Evolutionary conservation across 2,888 invertebrate species (phyloP), one percentile per base, ranked within the genome.

Genomic region (Standfussiana lucernea): DNA sequence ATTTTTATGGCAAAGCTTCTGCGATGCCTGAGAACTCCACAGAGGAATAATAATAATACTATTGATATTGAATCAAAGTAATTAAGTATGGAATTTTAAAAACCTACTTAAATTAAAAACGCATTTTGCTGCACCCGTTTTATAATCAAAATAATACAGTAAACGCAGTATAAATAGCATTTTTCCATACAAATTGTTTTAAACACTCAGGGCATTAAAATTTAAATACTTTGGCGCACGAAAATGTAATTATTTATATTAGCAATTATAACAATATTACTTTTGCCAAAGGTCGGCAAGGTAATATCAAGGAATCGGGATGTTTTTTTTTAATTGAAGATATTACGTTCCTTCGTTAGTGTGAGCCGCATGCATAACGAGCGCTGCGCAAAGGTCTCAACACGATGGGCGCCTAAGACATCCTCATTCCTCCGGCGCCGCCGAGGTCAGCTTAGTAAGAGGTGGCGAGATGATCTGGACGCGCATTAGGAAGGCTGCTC

Each of bases 121-220:
- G 10, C 35, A 47, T 61, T 61, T 15, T 61, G 24, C 7, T 21
- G 45, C 72, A 42, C n/a, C 13, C 21, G 32, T 62, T 80, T 65
- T 47, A 28, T 35, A 70, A 59, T 81, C 59, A 71, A 65, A 64
- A 69, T 42, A 47, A 64, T 18, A 70, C 15, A 15, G 11, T 53
- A 21, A 59, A 40, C 2, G 21, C 21, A 42, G 64, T 59, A 68
- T 8, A 56, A 69, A 53, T 40, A 11, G 24, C 32, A 45, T 28
- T 65, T 84, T 74, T 75, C 69, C 56, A 80, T 81, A 59, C 70
- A 70, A 84, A 82, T 84, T 62, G 82, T 37, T 42, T 1, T 5
- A 65, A n/a, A 15, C 82, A 80, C 81, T 82, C 80, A 71, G 5
- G 3, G 21, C 24, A 18, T 53, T 71, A 40, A 67, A 81, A 75